Evolutionary conservation across 2,797 vertebrate species (phyloP), one percentile per base, ranked within the genome.

Genomic region (Knipowitschia caucasica): DNA sequence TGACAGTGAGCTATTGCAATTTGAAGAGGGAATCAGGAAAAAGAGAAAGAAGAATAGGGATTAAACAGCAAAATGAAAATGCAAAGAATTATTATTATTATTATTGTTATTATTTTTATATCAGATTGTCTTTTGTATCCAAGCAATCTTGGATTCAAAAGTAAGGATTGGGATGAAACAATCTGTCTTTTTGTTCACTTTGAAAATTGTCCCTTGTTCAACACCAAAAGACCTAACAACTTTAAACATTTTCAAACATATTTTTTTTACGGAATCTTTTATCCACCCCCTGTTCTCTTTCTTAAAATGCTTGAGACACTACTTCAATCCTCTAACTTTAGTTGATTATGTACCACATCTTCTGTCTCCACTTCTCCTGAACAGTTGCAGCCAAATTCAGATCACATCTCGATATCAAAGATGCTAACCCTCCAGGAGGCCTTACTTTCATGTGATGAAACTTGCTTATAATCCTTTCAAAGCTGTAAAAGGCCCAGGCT

Each of bases 341-440:
- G 58, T 52, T 46, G 62, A 73, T 66, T 70, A 59, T 54, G 40
- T 49, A 50, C 35, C 44, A 44, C 53, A 42, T 62, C 58, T 67
- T 49, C 56, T 50, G 23, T 23, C 62, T 42, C 39, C 59, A 63
- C 55, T 72, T 55, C 57, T 47, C 53, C 68, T 70, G 51, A 62
- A 39, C 56, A 35, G 7, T 56, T 56, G 53, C 67, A 59, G 75
- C 80, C 71, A 71, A 56, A 83, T 86, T 81, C 82, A 53, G 64
- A 81, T 85, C 77, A 85, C 84, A 81, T 85, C 76, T 66, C 57
- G 56, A 44, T 76, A 76, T 85, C 76, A 86, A 83, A 83, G 82
- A 81, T 80, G 64, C 77, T 57, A 76, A 29, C 71, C 52, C 77
- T 78, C 75, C 69, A 78, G 72, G 70, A 75, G 67, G 56, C 53